These are phyloP conservation scores for Mongoloraphidia duomilia DNA, from an alignment of 2,888 invertebrate species.

Conservation along the genomic window DNA sequence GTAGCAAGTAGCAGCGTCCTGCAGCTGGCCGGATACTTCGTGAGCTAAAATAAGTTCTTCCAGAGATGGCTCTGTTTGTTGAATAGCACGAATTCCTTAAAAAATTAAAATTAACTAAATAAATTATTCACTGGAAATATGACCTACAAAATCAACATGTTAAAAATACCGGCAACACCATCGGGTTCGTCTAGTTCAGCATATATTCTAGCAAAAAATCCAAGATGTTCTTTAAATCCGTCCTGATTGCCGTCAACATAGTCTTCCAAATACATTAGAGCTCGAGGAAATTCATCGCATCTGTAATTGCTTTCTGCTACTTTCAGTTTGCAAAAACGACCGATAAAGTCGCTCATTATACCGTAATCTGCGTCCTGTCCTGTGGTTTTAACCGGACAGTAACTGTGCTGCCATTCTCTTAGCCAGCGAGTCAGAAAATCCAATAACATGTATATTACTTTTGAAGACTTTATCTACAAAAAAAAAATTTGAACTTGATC, in stretches of 20 bases:
- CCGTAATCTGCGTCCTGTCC: slow-evolving; percentile 20
- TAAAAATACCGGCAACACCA: slow-evolving; percentile 56
- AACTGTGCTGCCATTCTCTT: slow-evolving; percentile 40
- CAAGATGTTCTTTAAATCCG: slow-evolving; percentile 42
- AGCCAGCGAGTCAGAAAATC: slow-evolving; percentile 68
- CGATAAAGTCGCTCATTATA: slow-evolving; percentile 22
- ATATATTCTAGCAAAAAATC: slow-evolving; percentile 64
- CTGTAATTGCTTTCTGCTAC: slow-evolving; percentile 60
- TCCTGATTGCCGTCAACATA: slow-evolving; percentile 45
- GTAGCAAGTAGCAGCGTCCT: slow-evolving; percentile 79
- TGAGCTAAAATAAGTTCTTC: slow-evolving; percentile 74
- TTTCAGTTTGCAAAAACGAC: slow-evolving; percentile 44
- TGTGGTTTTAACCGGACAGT: slow-evolving; percentile 13
- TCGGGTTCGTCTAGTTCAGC: slow-evolving; percentile 81
- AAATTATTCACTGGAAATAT: background rate
- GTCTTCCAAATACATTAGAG: slow-evolving; percentile 59
- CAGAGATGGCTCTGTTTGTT: slow-evolving; percentile 60
- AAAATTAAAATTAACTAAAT: background rate
- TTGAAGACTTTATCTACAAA: slow-evolving; percentile 28
- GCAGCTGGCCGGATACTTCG: slow-evolving; percentile 66
- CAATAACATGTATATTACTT: slow-evolving; percentile 54
- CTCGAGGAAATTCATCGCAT: slow-evolving; percentile 60
- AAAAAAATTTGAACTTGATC: background rate
- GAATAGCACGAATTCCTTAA: slow-evolving; percentile 52
- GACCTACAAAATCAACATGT: background rate